These are phyloP conservation scores for Chymomyza fuscimana DNA, from an alignment of 2,888 invertebrate species.

Conservation along the genomic window DNA sequence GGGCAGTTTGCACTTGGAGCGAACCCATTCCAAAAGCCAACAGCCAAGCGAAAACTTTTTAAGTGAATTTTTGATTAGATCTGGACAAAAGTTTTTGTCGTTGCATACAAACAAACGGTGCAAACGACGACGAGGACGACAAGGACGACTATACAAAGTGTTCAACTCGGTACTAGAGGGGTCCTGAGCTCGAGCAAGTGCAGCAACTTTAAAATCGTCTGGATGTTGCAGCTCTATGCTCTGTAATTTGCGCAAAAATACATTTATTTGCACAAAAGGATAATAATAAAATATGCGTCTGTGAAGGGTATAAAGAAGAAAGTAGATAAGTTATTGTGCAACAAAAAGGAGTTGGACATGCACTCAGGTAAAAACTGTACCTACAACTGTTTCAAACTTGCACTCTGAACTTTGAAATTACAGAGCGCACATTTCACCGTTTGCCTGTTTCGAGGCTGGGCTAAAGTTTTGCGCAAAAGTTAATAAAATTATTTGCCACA, in stretches of 20 bases:
- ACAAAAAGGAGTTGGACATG: conserved; percentile 45
- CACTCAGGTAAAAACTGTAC: conserved; percentile 36
- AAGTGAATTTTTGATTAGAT: conserved; percentile 79
- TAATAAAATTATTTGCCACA: conserved; percentile 77
- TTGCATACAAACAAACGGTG: conserved; percentile 44
- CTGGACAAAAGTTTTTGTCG: conserved; percentile 75
- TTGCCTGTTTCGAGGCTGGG: conserved; percentile 23
- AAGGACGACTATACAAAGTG: conserved; percentile 9
- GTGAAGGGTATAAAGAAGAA: conserved; percentile 45
- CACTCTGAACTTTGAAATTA: conserved; percentile 43
- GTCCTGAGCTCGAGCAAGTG: conserved; percentile 24
- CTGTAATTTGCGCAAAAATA: conserved; percentile 72
- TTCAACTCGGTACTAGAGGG: conserved; percentile 25
- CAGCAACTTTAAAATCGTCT: conserved; percentile 28
- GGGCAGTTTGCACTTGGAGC: background rate
- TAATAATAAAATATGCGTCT: conserved; percentile 74
- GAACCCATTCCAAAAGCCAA: conserved; percentile 13
- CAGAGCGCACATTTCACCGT: conserved; percentile 46
- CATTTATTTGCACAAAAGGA: conserved; percentile 67
- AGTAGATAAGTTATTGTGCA: conserved; percentile 11
- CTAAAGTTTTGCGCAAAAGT: conserved; percentile 63
- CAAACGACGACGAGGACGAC: background rate
- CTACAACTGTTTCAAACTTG: conserved; percentile 42
- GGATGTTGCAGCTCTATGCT: conserved; percentile 43
- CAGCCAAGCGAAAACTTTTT: conserved; percentile 70